These are phyloP conservation scores for Crotalus helleri DNA, from an alignment of 2,113 vertebrate genomes.

Conservation along the genomic window DNA sequence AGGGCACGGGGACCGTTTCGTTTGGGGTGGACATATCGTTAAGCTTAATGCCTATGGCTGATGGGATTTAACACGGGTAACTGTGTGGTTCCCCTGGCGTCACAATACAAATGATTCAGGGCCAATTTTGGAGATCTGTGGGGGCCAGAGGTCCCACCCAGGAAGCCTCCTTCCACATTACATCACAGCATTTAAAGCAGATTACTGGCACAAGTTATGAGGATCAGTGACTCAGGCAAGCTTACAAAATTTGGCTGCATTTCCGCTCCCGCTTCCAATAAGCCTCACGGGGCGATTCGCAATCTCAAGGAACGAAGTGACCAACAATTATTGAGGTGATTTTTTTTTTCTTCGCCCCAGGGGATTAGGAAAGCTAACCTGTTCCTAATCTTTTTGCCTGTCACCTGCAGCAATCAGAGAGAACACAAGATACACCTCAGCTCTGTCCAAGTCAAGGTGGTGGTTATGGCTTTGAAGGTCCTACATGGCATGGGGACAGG, in stretches of 20 bases:
- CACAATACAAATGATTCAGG: neutral
- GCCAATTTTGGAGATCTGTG: neutral
- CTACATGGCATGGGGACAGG: neutral
- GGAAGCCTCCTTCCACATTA: neutral
- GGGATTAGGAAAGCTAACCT: neutral
- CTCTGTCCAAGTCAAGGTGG: neutral
- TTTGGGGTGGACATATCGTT: neutral
- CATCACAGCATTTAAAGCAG: neutral
- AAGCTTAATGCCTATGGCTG: accelerated
- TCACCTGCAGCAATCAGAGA: neutral
- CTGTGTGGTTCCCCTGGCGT: neutral
- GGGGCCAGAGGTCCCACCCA: neutral
- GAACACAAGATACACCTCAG: neutral
- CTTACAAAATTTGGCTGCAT: neutral
- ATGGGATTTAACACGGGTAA: neutral
- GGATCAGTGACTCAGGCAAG: neutral
- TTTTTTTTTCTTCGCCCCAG: neutral
- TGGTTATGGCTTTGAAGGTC: neutral
- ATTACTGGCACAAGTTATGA: too few species aligned
- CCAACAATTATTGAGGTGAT: neutral
- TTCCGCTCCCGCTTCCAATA: neutral
- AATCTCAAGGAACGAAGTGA: neutral
- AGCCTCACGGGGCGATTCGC: neutral
- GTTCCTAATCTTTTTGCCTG: neutral
- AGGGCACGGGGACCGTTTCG: neutral